Percentiles rank a stretch among this genome's conserved stretches.
phyloP scores from a whole-genome alignment of 2,113 vertebrate species.

The Tringa solitaria region DNA sequence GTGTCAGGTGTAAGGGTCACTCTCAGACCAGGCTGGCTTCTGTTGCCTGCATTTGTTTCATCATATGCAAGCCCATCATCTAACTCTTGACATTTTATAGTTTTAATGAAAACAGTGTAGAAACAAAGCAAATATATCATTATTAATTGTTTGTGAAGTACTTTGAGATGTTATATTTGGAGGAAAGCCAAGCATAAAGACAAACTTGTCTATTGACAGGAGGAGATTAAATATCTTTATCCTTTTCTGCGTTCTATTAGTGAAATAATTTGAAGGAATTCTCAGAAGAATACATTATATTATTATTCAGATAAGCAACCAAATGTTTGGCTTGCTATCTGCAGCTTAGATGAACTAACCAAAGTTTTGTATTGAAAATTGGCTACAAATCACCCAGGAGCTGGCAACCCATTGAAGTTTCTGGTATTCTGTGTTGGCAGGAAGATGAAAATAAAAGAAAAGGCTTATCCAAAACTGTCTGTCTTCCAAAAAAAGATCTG shows the following conservation, averaged over 20 bases:
- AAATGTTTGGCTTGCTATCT: not conserved
- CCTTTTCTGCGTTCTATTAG: not conserved
- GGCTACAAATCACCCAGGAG: not conserved
- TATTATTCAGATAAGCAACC: not conserved
- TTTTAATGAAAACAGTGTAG: not conserved
- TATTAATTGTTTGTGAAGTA: not conserved
- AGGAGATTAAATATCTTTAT: not conserved
- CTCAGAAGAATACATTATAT: not conserved
- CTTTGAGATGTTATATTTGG: not conserved
- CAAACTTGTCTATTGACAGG: not conserved
- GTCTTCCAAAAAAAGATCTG: not conserved
- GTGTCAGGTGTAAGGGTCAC: not conserved
- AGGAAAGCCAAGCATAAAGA: not conserved
- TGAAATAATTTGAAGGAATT: not conserved
- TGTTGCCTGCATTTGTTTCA: not conserved
- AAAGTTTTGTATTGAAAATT: not conserved
- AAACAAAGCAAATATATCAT: not conserved
- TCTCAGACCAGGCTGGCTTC: not conserved
- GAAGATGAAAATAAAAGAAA: not conserved
- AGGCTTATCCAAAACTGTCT: not conserved
- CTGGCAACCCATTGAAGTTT: not conserved
- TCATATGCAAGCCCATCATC: not conserved
- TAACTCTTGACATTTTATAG: not conserved
- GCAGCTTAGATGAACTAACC: not conserved
- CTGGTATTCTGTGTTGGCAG: not conserved